These are phyloP conservation scores for Rhagophthalmus giganteus DNA, from an alignment of 2,888 invertebrate genomes.

Conservation along the genomic window DNA sequence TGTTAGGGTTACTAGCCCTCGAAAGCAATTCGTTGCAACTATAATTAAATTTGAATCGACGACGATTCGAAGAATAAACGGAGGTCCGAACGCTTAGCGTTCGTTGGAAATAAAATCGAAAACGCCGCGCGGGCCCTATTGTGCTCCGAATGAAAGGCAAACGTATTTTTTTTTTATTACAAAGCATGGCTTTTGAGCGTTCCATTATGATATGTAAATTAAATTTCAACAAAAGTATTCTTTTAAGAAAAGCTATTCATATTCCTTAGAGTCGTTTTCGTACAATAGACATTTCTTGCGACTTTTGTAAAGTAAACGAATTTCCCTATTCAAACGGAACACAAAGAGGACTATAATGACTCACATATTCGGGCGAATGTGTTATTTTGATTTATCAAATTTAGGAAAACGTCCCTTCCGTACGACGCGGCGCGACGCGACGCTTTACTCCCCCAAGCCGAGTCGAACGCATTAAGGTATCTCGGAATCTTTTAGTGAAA, in stretches of 20 bases:
- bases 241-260: conserved; percentile 44
- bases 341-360: conserved; percentile 1
- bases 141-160: conserved; percentile 1
- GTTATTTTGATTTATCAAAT: neutral
- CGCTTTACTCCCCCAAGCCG: conserved; percentile 31
- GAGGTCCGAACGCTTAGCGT: no score
- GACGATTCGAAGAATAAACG: no score
- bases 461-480: conserved; percentile 39
- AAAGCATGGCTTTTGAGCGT: conserved; percentile 23
- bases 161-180: conserved; percentile 25
- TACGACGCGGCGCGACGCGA: no score
- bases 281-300: conserved; percentile 44
- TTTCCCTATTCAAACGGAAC: neutral
- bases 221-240: conserved; percentile 46
- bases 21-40: no score
- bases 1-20: no score
- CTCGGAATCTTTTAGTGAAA: conserved; percentile 42
- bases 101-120: no score
- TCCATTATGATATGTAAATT: conserved; percentile 47
- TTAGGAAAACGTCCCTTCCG: neutral
- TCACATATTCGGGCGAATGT: no score
- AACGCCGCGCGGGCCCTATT: no score
- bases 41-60: no score
- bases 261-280: conserved; percentile 42
- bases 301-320: conserved; percentile 20